Evolutionary conservation across 2,888 invertebrate genomes (phyloP).

Genomic region (Sarcophaga subvicina): DNA sequence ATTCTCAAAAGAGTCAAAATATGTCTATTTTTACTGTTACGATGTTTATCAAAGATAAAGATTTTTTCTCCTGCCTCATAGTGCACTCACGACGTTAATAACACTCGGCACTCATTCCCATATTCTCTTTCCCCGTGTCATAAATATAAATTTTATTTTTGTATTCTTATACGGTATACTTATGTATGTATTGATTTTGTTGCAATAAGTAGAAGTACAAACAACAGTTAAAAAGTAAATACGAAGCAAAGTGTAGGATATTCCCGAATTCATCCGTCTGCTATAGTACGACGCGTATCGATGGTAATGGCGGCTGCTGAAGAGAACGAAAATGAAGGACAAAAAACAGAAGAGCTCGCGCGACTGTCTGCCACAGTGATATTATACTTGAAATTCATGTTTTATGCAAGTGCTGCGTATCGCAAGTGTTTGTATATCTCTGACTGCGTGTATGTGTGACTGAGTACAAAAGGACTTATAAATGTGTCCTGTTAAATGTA

Average conservation of each 20-base stretch:
- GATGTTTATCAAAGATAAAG: no score
- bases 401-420: conserved; percentile 41
- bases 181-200: conserved; percentile 34
- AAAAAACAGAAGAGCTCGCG: conserved; percentile 22
- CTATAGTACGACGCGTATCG: background rate
- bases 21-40: no score
- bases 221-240: conserved; percentile 39
- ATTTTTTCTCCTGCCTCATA: no score
- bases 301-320: background rate
- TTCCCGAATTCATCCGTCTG: background rate
- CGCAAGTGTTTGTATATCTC: background rate
- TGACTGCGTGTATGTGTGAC: background rate
- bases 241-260: conserved; percentile 13
- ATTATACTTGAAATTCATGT: conserved; percentile 48
- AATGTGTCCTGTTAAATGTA: conserved; percentile 13
- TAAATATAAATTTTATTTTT: no score
- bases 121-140: no score
- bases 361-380: conserved; percentile 37
- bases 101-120: no score
- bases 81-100: no score
- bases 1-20: no score
- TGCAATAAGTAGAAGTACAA: conserved; percentile 44
- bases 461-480: background rate
- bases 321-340: background rate
- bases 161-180: no score